Evolutionary conservation across 2,888 invertebrate genomes (phyloP), one percentile per base, ranked within the genome.

Genomic region (Cryptus armator): DNA sequence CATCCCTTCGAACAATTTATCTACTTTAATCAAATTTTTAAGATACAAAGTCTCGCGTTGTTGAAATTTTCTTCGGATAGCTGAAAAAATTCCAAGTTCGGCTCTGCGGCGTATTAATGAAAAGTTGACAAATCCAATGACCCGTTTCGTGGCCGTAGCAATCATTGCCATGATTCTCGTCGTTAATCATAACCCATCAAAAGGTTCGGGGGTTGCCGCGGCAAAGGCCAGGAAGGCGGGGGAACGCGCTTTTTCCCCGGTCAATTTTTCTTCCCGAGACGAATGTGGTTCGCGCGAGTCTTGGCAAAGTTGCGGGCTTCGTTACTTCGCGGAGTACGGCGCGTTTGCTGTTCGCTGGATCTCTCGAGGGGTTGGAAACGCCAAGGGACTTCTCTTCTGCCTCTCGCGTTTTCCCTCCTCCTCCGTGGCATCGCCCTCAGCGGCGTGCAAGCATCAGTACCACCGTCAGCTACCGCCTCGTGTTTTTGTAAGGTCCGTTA

Each of bases 401-500:
- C 79, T 62, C 44, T 68, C 44, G 68, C 46, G 75, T 76, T 59
- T 81, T 80, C 59, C 19, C 75, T 66, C 67, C 75, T 66, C 67
- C 12, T 51, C 71, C 62, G 59, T 43, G 44, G 59, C 67, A 51
- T 66, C 68, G 67, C 68, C 66, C 51, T 10, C 78, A 46, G 68
- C 56, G 24, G 66, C 48, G 64, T 78, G 44, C 44, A 56, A 64
- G 48, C 75, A 44, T 44, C 81, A 68, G 14, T 44, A 24, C 48
- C 74, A 70, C n/a, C 66, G 68, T 46, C 71, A 16, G 6, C 83
- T 9, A 19, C 56, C 71, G 78, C 67, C 77, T 78, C 81, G 83
- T 91, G 91, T 93, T 93, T 93, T 92, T 91, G 89, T 89, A 89
- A 88, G 88, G 89, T 88, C 90, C 90, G 91, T 91, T 93, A 92